Percentiles rank a stretch among this genome's conserved stretches.
Conservation (phyloP, 2,888 invertebrate species). For the Rhagonycha lutea region DNA sequence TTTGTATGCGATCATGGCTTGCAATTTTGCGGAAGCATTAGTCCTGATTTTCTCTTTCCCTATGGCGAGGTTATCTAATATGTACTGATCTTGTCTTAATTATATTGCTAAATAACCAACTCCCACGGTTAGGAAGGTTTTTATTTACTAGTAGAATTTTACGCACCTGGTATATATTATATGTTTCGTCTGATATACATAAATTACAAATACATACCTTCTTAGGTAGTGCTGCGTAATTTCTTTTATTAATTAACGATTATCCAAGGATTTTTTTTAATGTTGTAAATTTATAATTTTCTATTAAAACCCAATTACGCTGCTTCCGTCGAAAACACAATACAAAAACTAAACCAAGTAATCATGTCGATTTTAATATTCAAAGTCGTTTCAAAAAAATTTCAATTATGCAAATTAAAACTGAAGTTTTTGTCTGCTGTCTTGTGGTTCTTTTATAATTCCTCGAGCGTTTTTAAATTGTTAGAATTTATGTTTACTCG, state of each 20-base stretch:
- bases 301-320: neutral
- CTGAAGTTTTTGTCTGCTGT: neutral
- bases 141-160: slow-evolving; percentile 20
- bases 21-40: slow-evolving; percentile 30
- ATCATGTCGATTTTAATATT: neutral
- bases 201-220: slow-evolving; percentile 15
- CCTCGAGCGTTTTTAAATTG: neutral
- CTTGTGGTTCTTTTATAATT: neutral
- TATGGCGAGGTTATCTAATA: slow-evolving; percentile 34
- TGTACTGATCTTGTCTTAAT: slow-evolving; percentile 24
- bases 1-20: neutral
- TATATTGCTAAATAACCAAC: slow-evolving; percentile 27
- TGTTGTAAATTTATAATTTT: neutral
- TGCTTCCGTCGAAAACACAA: neutral
- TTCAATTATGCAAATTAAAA: neutral
- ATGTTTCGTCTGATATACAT: slow-evolving; percentile 8
- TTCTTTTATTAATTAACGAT: neutral
- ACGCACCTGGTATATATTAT: slow-evolving; percentile 10
- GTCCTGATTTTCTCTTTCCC: slow-evolving; percentile 34
- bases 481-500: neutral
- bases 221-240: neutral
- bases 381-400: neutral
- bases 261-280: neutral
- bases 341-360: neutral
- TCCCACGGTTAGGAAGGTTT: slow-evolving; percentile 25